Conservation (phyloP, 2,113 vertebrate species). For the Nibea coibor region DNA sequence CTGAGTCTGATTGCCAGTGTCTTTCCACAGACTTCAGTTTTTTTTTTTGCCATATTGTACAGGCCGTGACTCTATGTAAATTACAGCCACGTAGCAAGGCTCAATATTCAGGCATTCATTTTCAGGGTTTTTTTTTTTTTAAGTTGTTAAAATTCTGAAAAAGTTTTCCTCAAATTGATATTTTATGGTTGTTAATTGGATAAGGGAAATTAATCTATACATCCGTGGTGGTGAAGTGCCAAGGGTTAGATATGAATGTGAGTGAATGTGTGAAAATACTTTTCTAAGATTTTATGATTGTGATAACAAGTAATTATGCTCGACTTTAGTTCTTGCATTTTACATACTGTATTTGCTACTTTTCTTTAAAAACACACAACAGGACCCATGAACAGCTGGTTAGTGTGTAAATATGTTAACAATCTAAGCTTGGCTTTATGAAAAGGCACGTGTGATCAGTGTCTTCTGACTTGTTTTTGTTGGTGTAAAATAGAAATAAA, state of each 20-base stretch:
- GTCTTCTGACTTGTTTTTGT: neutral
- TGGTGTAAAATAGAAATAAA: neutral
- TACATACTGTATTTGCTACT: neutral
- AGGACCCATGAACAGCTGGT: neutral
- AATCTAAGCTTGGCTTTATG: neutral
- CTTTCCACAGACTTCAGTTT: constrained; percentile 31
- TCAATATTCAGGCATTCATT: constrained; percentile 5
- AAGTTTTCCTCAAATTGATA: neutral
- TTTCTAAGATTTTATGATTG: too few relatives aligned
- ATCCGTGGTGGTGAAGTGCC: neutral
- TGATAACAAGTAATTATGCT: neutral
- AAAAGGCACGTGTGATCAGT: neutral
- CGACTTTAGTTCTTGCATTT: neutral
- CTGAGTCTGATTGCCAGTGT: constrained; percentile 47
- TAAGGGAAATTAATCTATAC: neutral
- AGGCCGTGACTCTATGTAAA: constrained; percentile 16
- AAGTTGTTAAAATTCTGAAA: neutral
- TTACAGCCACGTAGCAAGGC: constrained; percentile 2
- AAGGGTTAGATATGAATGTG: neutral
- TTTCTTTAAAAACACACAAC: neutral
- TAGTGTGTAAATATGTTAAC: neutral
- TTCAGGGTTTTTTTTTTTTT: neutral
- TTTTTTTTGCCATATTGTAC: constrained; percentile 35
- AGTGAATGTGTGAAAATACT: neutral
- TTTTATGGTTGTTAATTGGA: neutral